A percentile compares a stretch with the other conserved stretches of the same genome.
phyloP scores from a whole-genome alignment of 2,113 vertebrate genomes.

The Brevimyrus niger region DNA sequence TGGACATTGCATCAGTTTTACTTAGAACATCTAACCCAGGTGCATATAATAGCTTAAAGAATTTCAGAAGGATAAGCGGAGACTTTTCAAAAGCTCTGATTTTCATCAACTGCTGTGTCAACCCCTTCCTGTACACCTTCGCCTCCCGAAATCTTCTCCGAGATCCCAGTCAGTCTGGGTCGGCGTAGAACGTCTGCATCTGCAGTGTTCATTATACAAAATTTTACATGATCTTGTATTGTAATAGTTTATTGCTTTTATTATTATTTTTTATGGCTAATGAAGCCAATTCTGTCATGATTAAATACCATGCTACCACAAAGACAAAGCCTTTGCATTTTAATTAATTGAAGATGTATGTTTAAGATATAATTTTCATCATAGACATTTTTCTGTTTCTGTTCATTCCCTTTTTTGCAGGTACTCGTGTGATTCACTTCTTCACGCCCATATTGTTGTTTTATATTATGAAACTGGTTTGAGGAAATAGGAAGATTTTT shows the following conservation, averaged over 20 bases:
- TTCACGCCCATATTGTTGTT: background rate
- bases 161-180: background rate
- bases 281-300: background rate
- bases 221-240: background rate
- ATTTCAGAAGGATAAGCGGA: constrained; percentile 13
- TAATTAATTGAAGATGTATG: background rate
- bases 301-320: background rate
- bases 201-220: background rate
- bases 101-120: constrained; percentile 58
- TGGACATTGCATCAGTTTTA: constrained; percentile 35
- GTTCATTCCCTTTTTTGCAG: background rate
- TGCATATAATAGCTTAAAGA: constrained; percentile 20
- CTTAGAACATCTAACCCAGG: constrained; percentile 15
- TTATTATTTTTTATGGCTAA: background rate
- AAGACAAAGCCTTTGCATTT: background rate
- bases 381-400: background rate
- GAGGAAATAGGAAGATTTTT: background rate
- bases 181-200: background rate
- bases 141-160: constrained; percentile 35
- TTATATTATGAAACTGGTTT: background rate
- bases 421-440: background rate
- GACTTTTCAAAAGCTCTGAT: constrained; percentile 44
- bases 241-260: background rate
- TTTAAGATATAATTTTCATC: background rate
- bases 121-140: constrained; percentile 59